phyloP scores from a whole-genome alignment of 1,140 invertebrate genomes.

The Sminthurides bifidus region DNA sequence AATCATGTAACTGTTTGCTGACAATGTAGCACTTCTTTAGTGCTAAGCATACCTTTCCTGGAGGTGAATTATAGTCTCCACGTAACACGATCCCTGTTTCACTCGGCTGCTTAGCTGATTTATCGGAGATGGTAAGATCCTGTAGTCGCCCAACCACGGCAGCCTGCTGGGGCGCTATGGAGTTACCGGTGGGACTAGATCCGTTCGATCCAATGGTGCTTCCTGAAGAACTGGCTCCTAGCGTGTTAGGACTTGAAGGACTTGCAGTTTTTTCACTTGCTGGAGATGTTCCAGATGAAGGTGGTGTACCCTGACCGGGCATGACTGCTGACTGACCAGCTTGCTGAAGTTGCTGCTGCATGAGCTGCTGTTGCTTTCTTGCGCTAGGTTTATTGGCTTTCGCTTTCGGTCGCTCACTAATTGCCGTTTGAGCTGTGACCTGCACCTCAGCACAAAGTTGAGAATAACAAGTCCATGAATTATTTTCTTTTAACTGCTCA shows the following conservation, averaged over 20 bases:
- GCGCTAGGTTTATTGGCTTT: slow-evolving; percentile 30
- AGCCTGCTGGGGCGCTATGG: too few species aligned
- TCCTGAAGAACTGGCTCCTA: too few species aligned
- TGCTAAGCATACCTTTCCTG: neutral
- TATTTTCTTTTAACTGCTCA: slow-evolving; percentile 2
- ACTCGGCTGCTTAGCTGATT: too few species aligned
- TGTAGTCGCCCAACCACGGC: too few species aligned
- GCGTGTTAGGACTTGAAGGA: slow-evolving; percentile 2
- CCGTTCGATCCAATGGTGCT: too few species aligned
- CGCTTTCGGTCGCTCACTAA: slow-evolving; percentile 64
- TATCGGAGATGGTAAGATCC: too few species aligned
- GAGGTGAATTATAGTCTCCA: slow-evolving; percentile 7
- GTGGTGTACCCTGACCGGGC: neutral
- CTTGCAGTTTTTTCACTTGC: slow-evolving; percentile 11
- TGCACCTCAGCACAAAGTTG: slow-evolving; percentile 7
- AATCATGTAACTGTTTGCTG: slow-evolving; percentile 2
- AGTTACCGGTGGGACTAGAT: too few species aligned
- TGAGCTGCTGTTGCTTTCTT: slow-evolving; percentile 28
- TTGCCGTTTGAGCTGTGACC: slow-evolving; percentile 44
- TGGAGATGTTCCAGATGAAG: neutral
- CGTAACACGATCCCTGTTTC: too few species aligned
- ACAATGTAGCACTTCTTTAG: too few species aligned
- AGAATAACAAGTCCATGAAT: slow-evolving; percentile 12
- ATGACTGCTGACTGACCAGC: neutral
- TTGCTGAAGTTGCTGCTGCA: slow-evolving; percentile 24